A percentile compares a stretch with the other conserved stretches of the same genome.
Conservation (phyloP, 2,797 vertebrate species). For the Bovichtus variegatus region DNA sequence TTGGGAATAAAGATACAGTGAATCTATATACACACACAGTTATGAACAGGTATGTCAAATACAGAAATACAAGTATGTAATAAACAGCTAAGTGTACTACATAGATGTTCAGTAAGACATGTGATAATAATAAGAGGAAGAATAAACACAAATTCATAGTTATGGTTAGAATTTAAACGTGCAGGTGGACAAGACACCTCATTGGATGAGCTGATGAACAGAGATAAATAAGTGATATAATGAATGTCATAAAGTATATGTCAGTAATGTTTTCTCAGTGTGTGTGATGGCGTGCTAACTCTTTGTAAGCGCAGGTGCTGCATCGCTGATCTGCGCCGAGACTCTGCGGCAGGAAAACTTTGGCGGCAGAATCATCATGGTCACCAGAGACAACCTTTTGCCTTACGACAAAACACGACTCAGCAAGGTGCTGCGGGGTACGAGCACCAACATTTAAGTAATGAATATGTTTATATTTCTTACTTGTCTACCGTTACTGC, state of each 20-base stretch:
- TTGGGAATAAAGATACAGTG: not conserved
- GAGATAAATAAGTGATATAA: not conserved
- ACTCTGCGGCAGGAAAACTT: slow-evolving; percentile 89
- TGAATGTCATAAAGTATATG: not conserved
- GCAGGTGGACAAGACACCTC: not conserved
- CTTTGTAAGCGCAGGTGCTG: slow-evolving; percentile 81
- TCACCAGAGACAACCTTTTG: slow-evolving; percentile 83
- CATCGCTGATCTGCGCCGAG: slow-evolving; percentile 89
- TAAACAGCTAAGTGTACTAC: not conserved
- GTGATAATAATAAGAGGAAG: not conserved
- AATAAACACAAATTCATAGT: not conserved
- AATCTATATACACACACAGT: not conserved
- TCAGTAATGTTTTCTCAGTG: not conserved
- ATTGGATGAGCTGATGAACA: not conserved
- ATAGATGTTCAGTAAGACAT: not conserved
- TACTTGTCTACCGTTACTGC: not conserved
- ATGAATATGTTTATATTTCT: not conserved
- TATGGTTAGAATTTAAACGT: not conserved
- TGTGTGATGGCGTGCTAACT: slow-evolving; percentile 29
- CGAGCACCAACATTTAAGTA: not conserved
- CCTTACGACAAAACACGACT: slow-evolving; percentile 90
- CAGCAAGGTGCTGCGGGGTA: slow-evolving; percentile 84
- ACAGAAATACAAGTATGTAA: too few relatives aligned
- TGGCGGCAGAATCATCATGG: slow-evolving; percentile 88
- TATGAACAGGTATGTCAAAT: not conserved